These are phyloP conservation scores for Odocoileus hemionus DNA, from an alignment of 2,113 vertebrate species.

Conservation along the genomic window DNA sequence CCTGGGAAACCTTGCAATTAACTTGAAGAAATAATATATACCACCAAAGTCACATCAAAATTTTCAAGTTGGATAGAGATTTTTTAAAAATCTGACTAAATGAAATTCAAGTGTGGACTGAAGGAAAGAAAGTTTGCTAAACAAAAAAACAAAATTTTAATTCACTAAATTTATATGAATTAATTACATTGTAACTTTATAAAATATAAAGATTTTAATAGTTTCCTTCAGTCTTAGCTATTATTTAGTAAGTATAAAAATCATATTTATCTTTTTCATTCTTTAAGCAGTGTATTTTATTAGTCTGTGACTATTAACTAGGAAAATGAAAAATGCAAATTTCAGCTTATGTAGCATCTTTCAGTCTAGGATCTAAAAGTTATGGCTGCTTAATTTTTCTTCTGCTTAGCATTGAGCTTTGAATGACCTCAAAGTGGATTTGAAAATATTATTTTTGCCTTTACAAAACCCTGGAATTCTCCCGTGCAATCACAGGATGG, in stretches of 20 bases:
- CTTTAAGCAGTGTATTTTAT: neutral
- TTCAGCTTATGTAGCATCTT: neutral
- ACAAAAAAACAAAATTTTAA: neutral
- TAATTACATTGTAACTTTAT: neutral
- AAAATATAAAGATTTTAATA: neutral
- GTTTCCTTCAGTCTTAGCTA: neutral
- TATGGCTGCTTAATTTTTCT: neutral
- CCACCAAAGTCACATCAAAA: neutral
- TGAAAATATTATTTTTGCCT: slow-evolving; percentile 50
- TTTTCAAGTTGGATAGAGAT: neutral
- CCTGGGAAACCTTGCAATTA: neutral
- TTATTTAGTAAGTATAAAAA: neutral
- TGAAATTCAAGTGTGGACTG: neutral
- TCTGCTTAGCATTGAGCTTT: neutral
- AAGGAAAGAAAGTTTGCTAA: neutral
- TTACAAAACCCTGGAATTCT: neutral
- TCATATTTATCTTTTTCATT: neutral
- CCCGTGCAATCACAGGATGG: slow-evolving; percentile 11
- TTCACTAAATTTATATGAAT: neutral
- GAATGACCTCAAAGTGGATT: neutral
- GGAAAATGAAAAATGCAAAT: neutral
- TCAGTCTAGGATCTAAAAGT: neutral
- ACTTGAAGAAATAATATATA: neutral
- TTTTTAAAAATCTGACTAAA: neutral
- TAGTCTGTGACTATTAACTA: neutral